phyloP scores from a whole-genome alignment of 1,140 invertebrate genomes.

The Camponotus floridanus region DNA sequence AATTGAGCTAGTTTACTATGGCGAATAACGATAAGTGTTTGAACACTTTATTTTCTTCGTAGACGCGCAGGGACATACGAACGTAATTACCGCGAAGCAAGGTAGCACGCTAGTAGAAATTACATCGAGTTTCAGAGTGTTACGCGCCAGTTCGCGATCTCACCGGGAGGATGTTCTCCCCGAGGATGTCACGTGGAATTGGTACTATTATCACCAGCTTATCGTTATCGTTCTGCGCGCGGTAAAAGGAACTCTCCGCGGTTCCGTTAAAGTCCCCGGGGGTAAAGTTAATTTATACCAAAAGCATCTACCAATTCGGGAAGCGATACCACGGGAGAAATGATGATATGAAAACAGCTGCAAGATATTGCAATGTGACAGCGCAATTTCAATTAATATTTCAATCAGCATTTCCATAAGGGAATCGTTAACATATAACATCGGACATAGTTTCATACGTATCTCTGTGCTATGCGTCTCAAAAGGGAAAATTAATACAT shows the following conservation, averaged over 20 bases:
- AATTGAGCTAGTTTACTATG: constrained; percentile 41
- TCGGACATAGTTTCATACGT: background rate
- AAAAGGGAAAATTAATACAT: background rate
- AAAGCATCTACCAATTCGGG: constrained; percentile 27
- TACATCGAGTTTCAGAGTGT: constrained; percentile 52
- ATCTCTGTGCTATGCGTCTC: background rate
- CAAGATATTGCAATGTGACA: background rate
- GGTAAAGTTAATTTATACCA: constrained; percentile 48
- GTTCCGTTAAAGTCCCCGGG: constrained; percentile 51
- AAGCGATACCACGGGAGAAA: constrained; percentile 19
- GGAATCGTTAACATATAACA: background rate
- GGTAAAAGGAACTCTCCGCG: constrained; percentile 65
- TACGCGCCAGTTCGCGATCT: constrained; percentile 37
- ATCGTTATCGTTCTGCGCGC: constrained; percentile 66
- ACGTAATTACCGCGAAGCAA: constrained; percentile 44
- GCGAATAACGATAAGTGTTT: constrained; percentile 48
- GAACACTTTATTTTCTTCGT: constrained; percentile 44
- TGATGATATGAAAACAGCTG: constrained; percentile 18
- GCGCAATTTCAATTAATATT: constrained; percentile 38
- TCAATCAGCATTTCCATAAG: background rate
- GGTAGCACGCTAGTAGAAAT: constrained; percentile 44
- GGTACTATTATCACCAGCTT: constrained; percentile 68
- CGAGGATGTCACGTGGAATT: constrained; percentile 59
- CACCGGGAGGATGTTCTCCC: constrained; percentile 29
- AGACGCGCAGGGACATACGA: constrained; percentile 34